Conservation (phyloP, 2,113 vertebrate species). For the Psilopogon haemacephalus region DNA sequence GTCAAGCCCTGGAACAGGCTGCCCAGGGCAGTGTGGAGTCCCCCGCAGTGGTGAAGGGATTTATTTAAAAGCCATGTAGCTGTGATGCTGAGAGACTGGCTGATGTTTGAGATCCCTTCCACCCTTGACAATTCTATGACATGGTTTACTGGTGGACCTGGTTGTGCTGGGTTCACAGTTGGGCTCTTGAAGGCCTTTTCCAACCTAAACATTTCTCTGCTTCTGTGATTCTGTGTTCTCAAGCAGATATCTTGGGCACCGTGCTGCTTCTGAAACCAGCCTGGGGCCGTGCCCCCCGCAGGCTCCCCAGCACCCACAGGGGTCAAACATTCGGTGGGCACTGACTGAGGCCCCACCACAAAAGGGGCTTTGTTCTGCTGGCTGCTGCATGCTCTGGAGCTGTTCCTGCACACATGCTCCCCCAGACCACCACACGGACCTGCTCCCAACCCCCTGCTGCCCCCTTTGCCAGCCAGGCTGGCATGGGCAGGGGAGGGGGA, state of each 20-base stretch:
- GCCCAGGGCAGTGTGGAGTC: too few relatives aligned
- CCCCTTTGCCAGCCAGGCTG: fast-evolving
- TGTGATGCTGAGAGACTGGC: too few relatives aligned
- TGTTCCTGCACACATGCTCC: background rate
- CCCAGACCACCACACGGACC: fast-evolving
- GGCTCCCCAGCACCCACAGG: background rate
- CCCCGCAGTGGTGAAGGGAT: too few relatives aligned
- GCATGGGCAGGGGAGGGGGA: background rate
- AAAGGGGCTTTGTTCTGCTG: background rate
- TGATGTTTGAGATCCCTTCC: too few relatives aligned
- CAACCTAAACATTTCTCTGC: background rate
- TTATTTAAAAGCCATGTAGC: too few relatives aligned
- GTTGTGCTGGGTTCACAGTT: background rate
- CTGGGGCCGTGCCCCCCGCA: fast-evolving
- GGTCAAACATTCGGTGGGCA: background rate
- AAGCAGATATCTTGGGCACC: background rate
- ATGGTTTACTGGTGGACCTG: too few relatives aligned
- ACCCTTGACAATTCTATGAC: too few relatives aligned
- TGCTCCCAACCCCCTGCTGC: background rate
- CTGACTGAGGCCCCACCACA: background rate
- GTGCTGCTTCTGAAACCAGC: fast-evolving
- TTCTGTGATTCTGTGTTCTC: background rate
- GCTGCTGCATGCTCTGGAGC: fast-evolving
- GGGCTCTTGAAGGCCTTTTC: background rate
- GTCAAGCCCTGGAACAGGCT: too few relatives aligned